Evolutionary conservation across 2,888 invertebrate species (phyloP), one percentile per base, ranked within the genome.

Genomic region (Tetrapedia diversipes): DNA sequence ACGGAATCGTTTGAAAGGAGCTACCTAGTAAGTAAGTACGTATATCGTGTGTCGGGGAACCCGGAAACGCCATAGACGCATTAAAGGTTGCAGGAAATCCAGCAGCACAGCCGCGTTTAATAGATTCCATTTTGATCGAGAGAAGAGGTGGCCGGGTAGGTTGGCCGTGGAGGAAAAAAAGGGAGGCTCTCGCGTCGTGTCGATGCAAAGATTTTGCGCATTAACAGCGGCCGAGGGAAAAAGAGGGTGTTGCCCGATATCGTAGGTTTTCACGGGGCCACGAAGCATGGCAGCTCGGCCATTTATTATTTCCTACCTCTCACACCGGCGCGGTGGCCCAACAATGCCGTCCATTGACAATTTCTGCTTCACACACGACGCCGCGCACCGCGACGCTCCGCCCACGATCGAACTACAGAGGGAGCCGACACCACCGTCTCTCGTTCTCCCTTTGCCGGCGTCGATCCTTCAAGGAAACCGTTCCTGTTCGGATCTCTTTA

Each of bases 401-500:
- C 91, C 91, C 89, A 90, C 88, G 86, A 89, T 89, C 87, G 78
- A 82, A 90, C 90, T 89, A 91, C 90, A 91, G 79, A 91, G 86
- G 77, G 73, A 66, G 83, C 89, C 89, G 87, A 86, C 88, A 11
- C 14, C 43, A 75, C 59, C 57, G 22, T 68, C 71, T 24, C 45
- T 37, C 76, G 53, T 24, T 45, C 65, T 53, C 54, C n/a, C 37
- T 75, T 51, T 34, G 47, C 57, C 57, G 45, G 39, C 66, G 41
- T 47, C 77, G 59, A 75, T 53, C 77, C 54, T 75, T 76, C 75
- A 45, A 8, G 65, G 74, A 75, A 74, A 59, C 14, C 53, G 49
- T 49, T 22, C 27, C 65, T 4, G 24, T 24, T 32, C 57, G 7
- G 24, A 14, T n/a, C 49, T 34, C n/a, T 34, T 11, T 16, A 53